Evolutionary conservation across 2,888 invertebrate genomes (phyloP).

Genomic region (Mechanitis messenoides): DNA sequence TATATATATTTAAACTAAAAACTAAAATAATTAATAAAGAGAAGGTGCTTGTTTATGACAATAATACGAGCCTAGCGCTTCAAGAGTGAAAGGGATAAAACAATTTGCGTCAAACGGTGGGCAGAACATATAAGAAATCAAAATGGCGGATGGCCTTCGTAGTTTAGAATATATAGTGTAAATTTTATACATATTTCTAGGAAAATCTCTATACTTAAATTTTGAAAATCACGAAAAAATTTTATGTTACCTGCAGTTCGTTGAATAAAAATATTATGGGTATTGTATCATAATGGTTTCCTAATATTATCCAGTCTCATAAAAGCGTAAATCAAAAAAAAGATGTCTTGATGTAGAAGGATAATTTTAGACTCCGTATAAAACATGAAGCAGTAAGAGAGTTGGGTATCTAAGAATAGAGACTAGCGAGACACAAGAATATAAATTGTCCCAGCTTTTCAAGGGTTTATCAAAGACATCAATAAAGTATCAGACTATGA

Average conservation of each 20-base stretch:
- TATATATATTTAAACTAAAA: neutral
- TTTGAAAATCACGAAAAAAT: too few relatives aligned
- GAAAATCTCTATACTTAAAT: neutral
- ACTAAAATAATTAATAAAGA: too few relatives aligned
- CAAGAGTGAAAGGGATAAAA: slow-evolving; percentile 14
- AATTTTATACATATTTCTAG: neutral
- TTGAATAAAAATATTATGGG: too few relatives aligned
- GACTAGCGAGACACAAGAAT: neutral
- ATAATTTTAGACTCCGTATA: too few relatives aligned
- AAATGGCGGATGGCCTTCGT: slow-evolving; percentile 28
- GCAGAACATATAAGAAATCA: slow-evolving; percentile 19
- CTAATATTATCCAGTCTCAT: too few relatives aligned
- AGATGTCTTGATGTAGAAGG: too few relatives aligned
- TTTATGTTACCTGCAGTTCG: too few relatives aligned
- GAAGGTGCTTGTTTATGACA: neutral
- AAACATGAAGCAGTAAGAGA: too few relatives aligned
- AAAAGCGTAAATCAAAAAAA: too few relatives aligned
- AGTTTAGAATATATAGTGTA: neutral
- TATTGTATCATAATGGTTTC: too few relatives aligned
- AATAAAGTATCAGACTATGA: slow-evolving; percentile 3
- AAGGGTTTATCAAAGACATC: slow-evolving; percentile 4
- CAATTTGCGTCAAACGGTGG: slow-evolving; percentile 14
- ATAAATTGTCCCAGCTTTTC: neutral
- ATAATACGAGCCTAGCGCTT: neutral
- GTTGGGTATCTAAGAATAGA: too few relatives aligned